Evolutionary conservation across 2,888 invertebrate genomes (phyloP).

Genomic region (Acrobeloides nanus): DNA sequence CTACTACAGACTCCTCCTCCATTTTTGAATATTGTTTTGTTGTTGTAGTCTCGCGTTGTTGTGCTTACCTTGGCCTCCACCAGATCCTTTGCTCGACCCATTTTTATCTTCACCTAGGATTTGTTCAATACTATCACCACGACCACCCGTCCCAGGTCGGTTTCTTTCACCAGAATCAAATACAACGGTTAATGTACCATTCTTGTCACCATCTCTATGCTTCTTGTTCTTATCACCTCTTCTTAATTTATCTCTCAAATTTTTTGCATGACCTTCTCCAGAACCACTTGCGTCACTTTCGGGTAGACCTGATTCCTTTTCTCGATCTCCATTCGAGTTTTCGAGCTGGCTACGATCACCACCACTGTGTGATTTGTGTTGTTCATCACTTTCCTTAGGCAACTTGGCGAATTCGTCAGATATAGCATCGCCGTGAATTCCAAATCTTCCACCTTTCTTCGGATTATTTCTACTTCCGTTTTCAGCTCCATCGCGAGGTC

Average conservation of each 20-base stretch:
- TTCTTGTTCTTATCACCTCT: slow-evolving; percentile 5
- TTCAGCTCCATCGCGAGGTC: slow-evolving; percentile 4
- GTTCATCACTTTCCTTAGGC: not conserved
- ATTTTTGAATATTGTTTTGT: slow-evolving; percentile 2
- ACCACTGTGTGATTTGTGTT: too few relatives aligned
- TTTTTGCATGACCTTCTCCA: slow-evolving; percentile 14
- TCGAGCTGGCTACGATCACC: not conserved
- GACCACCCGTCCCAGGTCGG: slow-evolving; percentile 10
- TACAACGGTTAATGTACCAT: not conserved
- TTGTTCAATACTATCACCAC: slow-evolving; percentile 5
- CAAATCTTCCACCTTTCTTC: slow-evolving; percentile 2
- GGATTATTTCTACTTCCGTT: not conserved
- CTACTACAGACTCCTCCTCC: not conserved
- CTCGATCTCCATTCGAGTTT: not conserved
- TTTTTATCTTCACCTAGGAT: slow-evolving; percentile 5
- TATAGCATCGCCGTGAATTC: not conserved
- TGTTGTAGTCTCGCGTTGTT: too few relatives aligned
- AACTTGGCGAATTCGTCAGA: not conserved
- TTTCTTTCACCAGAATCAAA: slow-evolving; percentile 1
- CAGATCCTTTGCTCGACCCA: slow-evolving; percentile 13
- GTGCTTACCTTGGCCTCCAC: too few relatives aligned
- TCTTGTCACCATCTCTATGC: slow-evolving; percentile 7
- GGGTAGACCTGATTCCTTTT: not conserved
- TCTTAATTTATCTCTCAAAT: too few relatives aligned
- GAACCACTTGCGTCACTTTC: slow-evolving; percentile 10